These are phyloP conservation scores for Amblyjoppa fuscipennis DNA, from an alignment of 2,888 invertebrate genomes.

Conservation along the genomic window DNA sequence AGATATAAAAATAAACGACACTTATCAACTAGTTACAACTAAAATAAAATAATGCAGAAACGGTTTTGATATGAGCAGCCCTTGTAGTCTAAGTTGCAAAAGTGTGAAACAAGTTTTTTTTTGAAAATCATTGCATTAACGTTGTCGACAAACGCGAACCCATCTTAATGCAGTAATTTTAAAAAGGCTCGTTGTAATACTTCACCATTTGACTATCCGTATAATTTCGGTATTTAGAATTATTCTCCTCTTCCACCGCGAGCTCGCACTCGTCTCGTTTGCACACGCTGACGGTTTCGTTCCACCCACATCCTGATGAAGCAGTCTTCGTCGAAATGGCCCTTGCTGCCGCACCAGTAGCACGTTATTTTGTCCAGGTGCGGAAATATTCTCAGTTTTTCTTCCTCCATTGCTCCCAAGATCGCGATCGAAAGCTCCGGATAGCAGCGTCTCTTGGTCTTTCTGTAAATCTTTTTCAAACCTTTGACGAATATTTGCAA, in stretches of 20 bases:
- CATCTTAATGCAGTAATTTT: not conserved
- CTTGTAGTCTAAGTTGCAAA: not conserved
- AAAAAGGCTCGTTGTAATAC: not conserved
- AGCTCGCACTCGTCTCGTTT: not conserved
- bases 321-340: not conserved
- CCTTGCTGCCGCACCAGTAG: conserved; percentile 30
- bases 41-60: not conserved
- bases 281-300: not conserved
- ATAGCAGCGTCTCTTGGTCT: not conserved
- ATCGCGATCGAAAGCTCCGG: conserved; percentile 14
- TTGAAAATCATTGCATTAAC: not conserved
- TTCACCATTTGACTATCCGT: not conserved
- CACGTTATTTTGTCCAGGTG: conserved; percentile 14
- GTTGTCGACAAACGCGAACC: too few species aligned
- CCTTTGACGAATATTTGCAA: conserved; percentile 6
- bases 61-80: not conserved
- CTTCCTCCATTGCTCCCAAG: conserved; percentile 7
- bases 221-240: not conserved
- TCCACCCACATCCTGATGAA: conserved; percentile 12
- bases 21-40: not conserved
- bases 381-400: conserved; percentile 11
- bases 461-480: conserved; percentile 11
- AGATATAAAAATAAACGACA: not conserved
- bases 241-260: not conserved
- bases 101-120: not conserved